phyloP scores from a whole-genome alignment of 2,797 vertebrate species.

The Rhinella marina region DNA sequence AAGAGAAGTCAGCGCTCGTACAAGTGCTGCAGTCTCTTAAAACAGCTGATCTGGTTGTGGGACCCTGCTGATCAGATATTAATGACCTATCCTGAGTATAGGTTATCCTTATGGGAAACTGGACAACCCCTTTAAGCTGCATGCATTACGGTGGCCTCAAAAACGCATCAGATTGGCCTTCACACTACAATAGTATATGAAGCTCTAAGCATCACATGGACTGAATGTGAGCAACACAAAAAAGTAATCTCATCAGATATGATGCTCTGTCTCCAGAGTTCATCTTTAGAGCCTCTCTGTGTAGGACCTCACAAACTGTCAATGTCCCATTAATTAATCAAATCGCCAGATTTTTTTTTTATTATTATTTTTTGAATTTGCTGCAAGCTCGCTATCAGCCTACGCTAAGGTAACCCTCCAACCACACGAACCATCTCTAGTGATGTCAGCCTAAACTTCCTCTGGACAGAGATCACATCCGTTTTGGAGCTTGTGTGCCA shows the following conservation, averaged over 20 bases:
- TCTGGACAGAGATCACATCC: neutral
- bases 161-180: neutral
- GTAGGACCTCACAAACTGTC: neutral
- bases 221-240: neutral
- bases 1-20: too few relatives aligned
- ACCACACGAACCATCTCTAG: neutral
- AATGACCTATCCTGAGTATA: too few relatives aligned
- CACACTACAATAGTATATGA: constrained; percentile 5
- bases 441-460: neutral
- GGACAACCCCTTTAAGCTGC: too few relatives aligned
- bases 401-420: neutral
- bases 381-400: neutral
- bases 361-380: neutral
- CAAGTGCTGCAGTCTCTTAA: too few relatives aligned
- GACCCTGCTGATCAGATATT: too few relatives aligned
- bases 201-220: neutral
- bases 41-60: too few relatives aligned
- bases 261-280: neutral
- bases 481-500: neutral
- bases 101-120: too few relatives aligned
- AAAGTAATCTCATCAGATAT: neutral
- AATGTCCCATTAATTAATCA: neutral
- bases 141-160: too few relatives aligned
- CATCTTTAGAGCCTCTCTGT: neutral
- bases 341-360: neutral